A percentile compares a stretch with the other conserved stretches of the same genome.
phyloP scores from a whole-genome alignment of 1,140 invertebrate species.

The Micrasema minimum region DNA sequence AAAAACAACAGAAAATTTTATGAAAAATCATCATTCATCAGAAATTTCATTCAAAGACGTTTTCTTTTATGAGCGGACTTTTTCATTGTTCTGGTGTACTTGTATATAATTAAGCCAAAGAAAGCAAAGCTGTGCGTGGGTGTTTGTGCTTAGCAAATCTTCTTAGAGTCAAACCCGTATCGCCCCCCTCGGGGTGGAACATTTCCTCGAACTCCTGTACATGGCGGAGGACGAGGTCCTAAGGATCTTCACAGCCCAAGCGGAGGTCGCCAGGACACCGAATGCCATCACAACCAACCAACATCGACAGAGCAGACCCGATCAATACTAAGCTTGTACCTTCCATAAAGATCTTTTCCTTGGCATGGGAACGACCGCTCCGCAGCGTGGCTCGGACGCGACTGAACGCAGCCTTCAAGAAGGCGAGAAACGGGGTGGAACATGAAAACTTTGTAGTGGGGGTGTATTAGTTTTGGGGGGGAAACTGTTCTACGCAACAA shows the following conservation, averaged over 20 bases:
- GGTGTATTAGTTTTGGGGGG: neutral
- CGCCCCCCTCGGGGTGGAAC: conserved; percentile 36
- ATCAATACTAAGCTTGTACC: conserved; percentile 34
- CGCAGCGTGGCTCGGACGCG: conserved; percentile 15
- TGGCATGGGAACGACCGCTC: conserved; percentile 12
- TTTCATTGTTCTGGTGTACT: too few species aligned
- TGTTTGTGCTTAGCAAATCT: conserved; percentile 19
- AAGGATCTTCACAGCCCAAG: conserved; percentile 17
- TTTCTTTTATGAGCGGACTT: too few species aligned
- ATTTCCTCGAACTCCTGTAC: conserved; percentile 41
- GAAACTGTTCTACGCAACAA: too few species aligned
- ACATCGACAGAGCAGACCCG: conserved; percentile 12
- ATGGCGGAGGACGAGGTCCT: conserved; percentile 35
- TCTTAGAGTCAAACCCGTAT: conserved; percentile 24
- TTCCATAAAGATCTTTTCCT: conserved; percentile 34
- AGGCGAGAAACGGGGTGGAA: neutral
- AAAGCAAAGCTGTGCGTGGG: conserved; percentile 12
- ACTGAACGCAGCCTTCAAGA: neutral
- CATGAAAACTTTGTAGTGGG: neutral
- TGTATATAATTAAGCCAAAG: too few species aligned
- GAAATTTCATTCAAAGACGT: too few species aligned
- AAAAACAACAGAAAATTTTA: too few species aligned
- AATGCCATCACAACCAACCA: conserved; percentile 21
- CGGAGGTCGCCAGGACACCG: conserved; percentile 4
- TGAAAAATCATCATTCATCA: too few species aligned